A percentile compares a stretch with the other conserved stretches of the same genome.
Conservation (phyloP, 2,888 invertebrate genomes). For the Epsilonema sp. region DNA sequence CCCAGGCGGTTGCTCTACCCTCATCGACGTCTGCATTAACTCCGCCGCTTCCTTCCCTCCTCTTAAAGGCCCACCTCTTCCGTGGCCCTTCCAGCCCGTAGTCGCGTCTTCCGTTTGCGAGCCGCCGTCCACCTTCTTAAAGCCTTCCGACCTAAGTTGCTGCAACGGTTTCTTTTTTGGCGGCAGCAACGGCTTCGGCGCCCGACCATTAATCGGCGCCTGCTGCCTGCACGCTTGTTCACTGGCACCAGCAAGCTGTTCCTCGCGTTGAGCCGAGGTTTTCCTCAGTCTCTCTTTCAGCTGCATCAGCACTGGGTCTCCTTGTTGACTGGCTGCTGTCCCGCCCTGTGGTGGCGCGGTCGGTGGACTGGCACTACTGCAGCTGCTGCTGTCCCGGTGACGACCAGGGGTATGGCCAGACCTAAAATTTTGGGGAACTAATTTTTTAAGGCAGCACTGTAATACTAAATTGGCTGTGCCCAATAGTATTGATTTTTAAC, state of each 20-base stretch:
- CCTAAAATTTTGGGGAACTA: too few relatives aligned
- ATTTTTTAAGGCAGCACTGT: too few relatives aligned
- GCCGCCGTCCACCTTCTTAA: background rate
- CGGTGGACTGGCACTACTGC: too few relatives aligned
- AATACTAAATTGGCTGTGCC: too few relatives aligned
- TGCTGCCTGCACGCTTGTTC: background rate
- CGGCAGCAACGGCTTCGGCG: background rate
- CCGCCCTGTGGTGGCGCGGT: too few relatives aligned
- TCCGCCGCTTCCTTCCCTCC: too few relatives aligned
- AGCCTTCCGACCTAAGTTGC: background rate
- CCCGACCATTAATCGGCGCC: background rate
- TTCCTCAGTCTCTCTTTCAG: conserved; percentile 24
- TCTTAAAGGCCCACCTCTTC: background rate
- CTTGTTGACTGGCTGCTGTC: too few relatives aligned
- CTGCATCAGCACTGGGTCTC: too few relatives aligned
- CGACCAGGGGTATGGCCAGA: too few relatives aligned
- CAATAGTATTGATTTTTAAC: too few relatives aligned
- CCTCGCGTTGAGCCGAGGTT: conserved; percentile 9
- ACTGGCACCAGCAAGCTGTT: background rate
- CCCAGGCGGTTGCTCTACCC: background rate
- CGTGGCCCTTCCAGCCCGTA: background rate
- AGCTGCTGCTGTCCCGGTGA: too few relatives aligned
- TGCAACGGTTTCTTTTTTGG: background rate
- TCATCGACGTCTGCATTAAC: background rate
- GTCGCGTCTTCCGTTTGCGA: background rate